phyloP scores from a whole-genome alignment of 2,888 invertebrate species.

The Meteorus cinctellus region DNA sequence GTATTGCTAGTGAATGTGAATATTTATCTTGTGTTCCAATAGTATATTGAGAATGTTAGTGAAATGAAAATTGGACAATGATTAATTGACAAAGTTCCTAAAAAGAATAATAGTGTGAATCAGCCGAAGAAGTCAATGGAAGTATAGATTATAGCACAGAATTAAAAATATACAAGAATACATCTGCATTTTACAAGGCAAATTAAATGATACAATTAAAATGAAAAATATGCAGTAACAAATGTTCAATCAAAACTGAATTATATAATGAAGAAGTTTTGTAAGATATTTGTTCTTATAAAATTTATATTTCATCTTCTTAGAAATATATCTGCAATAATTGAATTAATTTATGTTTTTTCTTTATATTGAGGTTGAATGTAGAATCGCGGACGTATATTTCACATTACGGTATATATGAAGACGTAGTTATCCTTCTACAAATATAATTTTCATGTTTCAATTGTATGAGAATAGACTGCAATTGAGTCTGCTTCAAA shows the following conservation, averaged over 20 bases:
- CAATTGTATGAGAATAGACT: slow-evolving; percentile 1
- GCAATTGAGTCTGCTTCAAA: slow-evolving; percentile 13
- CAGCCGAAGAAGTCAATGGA: slow-evolving; percentile 53
- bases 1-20: neutral
- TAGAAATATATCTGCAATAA: neutral
- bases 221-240: neutral
- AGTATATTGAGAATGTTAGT: slow-evolving; percentile 19
- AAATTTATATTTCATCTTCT: neutral
- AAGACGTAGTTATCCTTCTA: slow-evolving; percentile 15
- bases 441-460: neutral
- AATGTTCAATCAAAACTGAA: neutral
- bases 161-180: slow-evolving; percentile 56
- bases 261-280: slow-evolving; percentile 8
- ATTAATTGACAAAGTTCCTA: slow-evolving; percentile 53
- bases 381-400: slow-evolving; percentile 3
- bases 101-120: slow-evolving; percentile 54
- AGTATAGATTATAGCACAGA: slow-evolving; percentile 68
- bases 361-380: neutral
- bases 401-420: slow-evolving; percentile 36
- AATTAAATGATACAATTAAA: neutral
- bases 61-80: slow-evolving; percentile 47
- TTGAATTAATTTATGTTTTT: slow-evolving; percentile 9
- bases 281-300: neutral
- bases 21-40: neutral
- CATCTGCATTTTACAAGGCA: slow-evolving; percentile 57